Base-by-base conservation (phyloP, 1,140 invertebrate species). In the Dermatophagoides farinae region DNA sequence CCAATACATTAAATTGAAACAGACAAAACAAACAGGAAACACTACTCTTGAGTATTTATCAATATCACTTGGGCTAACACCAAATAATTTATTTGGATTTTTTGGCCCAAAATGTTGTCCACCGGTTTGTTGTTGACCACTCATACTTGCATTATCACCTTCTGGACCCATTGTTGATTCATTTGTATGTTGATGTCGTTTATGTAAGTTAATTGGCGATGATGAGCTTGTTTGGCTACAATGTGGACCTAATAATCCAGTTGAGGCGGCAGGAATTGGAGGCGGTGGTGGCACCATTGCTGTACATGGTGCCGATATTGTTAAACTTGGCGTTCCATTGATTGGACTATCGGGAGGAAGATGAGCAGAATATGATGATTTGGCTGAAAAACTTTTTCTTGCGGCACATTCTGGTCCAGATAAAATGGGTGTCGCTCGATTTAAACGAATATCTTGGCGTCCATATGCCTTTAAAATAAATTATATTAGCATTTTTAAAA, bases 1-100 rank as follows among this genome's bases (percentile, higher is more conserved):
- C 89, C 89, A 95, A 74, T 95, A 93, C 88, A 91, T 92, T 55
- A 93, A 79, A 73, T 95, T 93, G 79, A 95, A 95, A 74, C 88
- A 91, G 64, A 92, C 85, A 77, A 95, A 95, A 76, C 88, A 91
- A 51, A 95, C 88, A 9, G 89, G 89, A 73, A 93, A 93, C 67
- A 92, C 86, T 72, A 92, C 90, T 68, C 89, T 80, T 40, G 86
- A 90, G 71, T 93, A 92, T 75, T 92, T 95, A 79, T 95, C 89
- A 73, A 95, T 92, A 77, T 91, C 88, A 69, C 86, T 89, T 50
- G 89, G 86, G 64, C 87, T 90, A 61, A 88, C 86, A 68, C 88
- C 81, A 69, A 85, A 82, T 65, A 89, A 76, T 72, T 87, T 88
- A 76, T 85, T 87, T 72, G 87, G 82, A 58, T 63, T 55, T 38